Evolutionary conservation across 2,797 vertebrate species (phyloP).

Genomic region (Dermochelys coriacea): DNA sequence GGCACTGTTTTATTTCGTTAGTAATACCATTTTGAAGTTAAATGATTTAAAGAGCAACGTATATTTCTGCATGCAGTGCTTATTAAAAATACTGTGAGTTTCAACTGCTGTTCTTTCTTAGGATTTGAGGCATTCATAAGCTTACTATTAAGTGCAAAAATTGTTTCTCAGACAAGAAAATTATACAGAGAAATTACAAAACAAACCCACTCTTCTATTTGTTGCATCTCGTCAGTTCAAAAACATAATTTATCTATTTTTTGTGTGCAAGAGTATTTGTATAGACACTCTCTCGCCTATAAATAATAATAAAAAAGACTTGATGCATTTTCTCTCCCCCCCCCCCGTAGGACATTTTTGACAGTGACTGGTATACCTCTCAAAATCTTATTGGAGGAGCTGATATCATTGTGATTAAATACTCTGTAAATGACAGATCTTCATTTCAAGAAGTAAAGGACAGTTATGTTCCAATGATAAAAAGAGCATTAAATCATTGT

Average conservation of each 20-base stretch:
- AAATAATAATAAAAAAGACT: not conserved
- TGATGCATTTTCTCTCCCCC: slow-evolving; percentile 36
- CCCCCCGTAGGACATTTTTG: slow-evolving; percentile 89
- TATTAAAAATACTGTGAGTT: not conserved
- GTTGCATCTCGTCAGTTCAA: not conserved
- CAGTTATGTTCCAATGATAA: slow-evolving; percentile 91
- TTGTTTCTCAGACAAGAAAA: not conserved
- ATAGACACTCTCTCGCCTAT: not conserved
- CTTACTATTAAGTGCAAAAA: not conserved
- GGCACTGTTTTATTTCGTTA: not conserved
- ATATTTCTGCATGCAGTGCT: not conserved
- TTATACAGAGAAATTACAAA: not conserved
- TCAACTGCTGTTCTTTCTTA: not conserved
- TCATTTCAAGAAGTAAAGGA: slow-evolving; percentile 94
- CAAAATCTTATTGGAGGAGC: slow-evolving; percentile 91
- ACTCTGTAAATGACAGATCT: slow-evolving; percentile 94
- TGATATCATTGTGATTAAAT: slow-evolving; percentile 97
- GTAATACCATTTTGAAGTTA: not conserved
- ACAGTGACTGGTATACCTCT: slow-evolving; percentile 94
- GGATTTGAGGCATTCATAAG: not conserved
- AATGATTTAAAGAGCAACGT: not conserved
- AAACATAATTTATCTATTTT: not conserved
- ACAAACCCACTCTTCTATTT: not conserved
- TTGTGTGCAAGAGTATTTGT: not conserved
- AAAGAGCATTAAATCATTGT: slow-evolving; percentile 89